These are phyloP conservation scores for Archegozetes longisetosus DNA, from an alignment of 1,140 invertebrate species.

Conservation along the genomic window DNA sequence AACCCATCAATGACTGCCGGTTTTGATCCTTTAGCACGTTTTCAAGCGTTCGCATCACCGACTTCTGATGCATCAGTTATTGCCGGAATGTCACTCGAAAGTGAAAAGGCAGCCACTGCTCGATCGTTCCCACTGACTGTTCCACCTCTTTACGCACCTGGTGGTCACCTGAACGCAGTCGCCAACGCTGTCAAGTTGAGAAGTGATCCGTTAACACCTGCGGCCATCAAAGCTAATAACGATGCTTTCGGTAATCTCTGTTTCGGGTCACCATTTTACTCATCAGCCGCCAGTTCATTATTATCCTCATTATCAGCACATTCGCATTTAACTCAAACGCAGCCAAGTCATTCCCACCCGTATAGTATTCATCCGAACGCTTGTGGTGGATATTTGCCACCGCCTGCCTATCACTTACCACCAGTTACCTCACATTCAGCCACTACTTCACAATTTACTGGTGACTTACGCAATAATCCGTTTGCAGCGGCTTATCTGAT, in stretches of 20 bases:
- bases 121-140: conserved; percentile 17
- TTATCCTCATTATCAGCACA: neutral
- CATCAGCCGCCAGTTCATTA: neutral
- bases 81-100: conserved; percentile 19
- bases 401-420: neutral
- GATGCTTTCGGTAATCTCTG: neutral
- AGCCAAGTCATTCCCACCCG: neutral
- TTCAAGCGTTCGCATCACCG: neutral
- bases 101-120: conserved; percentile 22
- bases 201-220: conserved; percentile 4
- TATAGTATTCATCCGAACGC: neutral
- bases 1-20: conserved; percentile 16
- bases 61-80: conserved; percentile 5
- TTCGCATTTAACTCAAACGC: neutral
- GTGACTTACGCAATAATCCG: conserved; percentile 5
- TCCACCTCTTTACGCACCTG: neutral
- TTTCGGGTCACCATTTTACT: neutral
- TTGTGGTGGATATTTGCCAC: neutral
- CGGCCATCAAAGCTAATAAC: neutral
- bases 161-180: neutral
- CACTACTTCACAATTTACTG: conserved; percentile 1
- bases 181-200: neutral
- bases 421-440: neutral
- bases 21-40: neutral
- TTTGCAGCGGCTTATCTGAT: conserved; percentile 7